Conservation (phyloP, 2,113 vertebrate genomes). For the Zosterops hypoxanthus region DNA sequence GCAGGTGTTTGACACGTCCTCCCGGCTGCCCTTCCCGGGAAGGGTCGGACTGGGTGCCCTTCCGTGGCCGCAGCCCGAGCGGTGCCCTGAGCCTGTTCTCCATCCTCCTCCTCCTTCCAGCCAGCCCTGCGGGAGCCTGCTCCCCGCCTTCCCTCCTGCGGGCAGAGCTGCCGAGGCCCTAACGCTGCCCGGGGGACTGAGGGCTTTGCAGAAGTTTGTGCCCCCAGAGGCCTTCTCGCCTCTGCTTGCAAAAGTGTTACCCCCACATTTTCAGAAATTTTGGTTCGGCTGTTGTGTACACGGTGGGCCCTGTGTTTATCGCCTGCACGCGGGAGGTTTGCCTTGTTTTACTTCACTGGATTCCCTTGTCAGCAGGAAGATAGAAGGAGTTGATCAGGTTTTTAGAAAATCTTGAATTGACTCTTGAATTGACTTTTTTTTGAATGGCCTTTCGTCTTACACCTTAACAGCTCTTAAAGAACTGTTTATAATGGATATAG, state of each 20-base stretch:
- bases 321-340: not conserved
- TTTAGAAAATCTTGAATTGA: not conserved
- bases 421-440: not conserved
- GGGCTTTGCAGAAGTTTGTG: not conserved
- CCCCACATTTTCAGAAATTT: too few species aligned
- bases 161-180: not conserved
- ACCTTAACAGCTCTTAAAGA: not conserved
- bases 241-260: not conserved
- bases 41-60: rapidly evolving
- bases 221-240: not conserved
- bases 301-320: not conserved
- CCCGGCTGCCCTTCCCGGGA: too few species aligned
- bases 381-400: not conserved
- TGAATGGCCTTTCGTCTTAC: not conserved
- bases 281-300: not conserved
- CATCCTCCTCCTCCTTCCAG: rapidly evolving
- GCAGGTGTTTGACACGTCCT: not conserved
- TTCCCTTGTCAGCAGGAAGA: not conserved
- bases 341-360: not conserved
- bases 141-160: rapidly evolving
- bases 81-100: not conserved
- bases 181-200: rapidly evolving
- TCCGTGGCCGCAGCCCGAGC: too few species aligned
- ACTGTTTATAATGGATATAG: not conserved
- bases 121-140: not conserved